These are phyloP conservation scores for Psix sp. DNA, from an alignment of 1,140 invertebrate genomes.

Conservation along the genomic window DNA sequence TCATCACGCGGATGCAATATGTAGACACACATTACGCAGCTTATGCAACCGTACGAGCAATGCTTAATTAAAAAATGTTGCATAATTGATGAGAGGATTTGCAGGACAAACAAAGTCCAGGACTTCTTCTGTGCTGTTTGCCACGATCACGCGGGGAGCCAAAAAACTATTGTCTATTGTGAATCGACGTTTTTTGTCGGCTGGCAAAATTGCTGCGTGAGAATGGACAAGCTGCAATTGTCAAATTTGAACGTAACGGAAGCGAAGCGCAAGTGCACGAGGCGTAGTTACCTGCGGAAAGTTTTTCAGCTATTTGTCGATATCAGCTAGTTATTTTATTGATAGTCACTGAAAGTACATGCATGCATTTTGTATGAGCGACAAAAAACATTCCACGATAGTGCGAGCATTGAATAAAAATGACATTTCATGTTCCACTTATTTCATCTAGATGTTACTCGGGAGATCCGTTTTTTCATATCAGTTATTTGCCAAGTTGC, in stretches of 20 bases:
- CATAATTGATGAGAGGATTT: slow-evolving; percentile 30
- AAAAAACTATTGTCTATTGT: neutral
- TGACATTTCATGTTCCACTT: too few species aligned
- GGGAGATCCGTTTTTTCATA: too few species aligned
- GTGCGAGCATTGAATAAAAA: too few species aligned
- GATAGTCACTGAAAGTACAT: slow-evolving; percentile 19
- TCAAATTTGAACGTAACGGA: neutral
- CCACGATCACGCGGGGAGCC: neutral
- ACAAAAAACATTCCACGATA: slow-evolving; percentile 4
- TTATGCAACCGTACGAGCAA: slow-evolving; percentile 30
- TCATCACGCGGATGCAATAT: slow-evolving; percentile 16
- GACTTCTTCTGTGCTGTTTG: neutral
- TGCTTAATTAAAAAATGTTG: slow-evolving; percentile 38
- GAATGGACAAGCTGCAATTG: too few species aligned
- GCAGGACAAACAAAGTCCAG: slow-evolving; percentile 32
- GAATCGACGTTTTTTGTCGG: too few species aligned
- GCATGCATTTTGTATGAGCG: slow-evolving; percentile 1
- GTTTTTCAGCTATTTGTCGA: slow-evolving; percentile 12
- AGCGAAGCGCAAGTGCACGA: too few species aligned
- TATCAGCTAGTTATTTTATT: slow-evolving; percentile 20
- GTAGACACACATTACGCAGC: slow-evolving; percentile 18
- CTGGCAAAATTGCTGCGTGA: neutral
- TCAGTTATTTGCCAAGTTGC: too few species aligned
- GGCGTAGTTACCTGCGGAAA: slow-evolving; percentile 13
- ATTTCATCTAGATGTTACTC: too few species aligned